These are phyloP conservation scores for Acanthoscelides obtectus DNA, from an alignment of 2,888 invertebrate species.

Conservation along the genomic window DNA sequence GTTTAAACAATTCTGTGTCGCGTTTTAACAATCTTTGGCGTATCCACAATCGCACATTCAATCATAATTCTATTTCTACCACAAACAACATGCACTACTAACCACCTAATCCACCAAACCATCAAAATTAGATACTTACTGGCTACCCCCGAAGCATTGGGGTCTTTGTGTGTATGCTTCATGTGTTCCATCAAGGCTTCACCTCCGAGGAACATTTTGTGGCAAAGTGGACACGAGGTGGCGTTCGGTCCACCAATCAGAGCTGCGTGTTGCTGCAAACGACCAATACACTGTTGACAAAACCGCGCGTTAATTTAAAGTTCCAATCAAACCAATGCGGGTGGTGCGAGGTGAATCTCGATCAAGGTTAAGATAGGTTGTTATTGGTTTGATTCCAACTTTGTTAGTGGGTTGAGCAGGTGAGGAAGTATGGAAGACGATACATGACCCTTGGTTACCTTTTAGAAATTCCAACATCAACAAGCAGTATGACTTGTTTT, in stretches of 20 bases:
- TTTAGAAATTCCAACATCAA: not conserved
- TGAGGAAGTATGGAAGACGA: not conserved
- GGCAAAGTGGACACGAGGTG: conserved; percentile 88
- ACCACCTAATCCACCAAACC: conserved; percentile 5
- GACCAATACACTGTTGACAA: conserved; percentile 86
- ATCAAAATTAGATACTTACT: conserved; percentile 62
- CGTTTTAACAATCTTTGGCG: not conserved
- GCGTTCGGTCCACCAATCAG: conserved; percentile 89
- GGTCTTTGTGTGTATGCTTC: conserved; percentile 93
- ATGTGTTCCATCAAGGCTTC: conserved; percentile 94
- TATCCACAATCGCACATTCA: not conserved
- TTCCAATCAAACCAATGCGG: conserved; percentile 39
- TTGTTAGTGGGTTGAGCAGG: conserved; percentile 11
- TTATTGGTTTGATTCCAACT: conserved; percentile 31
- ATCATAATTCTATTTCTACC: not conserved
- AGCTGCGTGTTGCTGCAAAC: conserved; percentile 93
- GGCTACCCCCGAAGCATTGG: conserved; percentile 81
- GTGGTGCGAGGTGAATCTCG: conserved; percentile 17
- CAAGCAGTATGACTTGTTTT: not conserved
- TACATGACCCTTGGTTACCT: not conserved
- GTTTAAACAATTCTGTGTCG: too few relatives aligned
- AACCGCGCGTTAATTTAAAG: conserved; percentile 39
- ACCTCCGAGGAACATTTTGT: conserved; percentile 89
- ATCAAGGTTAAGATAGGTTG: conserved; percentile 7
- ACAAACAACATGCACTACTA: conserved; percentile 3